These are phyloP conservation scores for Echinarachnius parma DNA, from an alignment of 53 echinoderm and acorn worm species.

Conservation along the genomic window DNA sequence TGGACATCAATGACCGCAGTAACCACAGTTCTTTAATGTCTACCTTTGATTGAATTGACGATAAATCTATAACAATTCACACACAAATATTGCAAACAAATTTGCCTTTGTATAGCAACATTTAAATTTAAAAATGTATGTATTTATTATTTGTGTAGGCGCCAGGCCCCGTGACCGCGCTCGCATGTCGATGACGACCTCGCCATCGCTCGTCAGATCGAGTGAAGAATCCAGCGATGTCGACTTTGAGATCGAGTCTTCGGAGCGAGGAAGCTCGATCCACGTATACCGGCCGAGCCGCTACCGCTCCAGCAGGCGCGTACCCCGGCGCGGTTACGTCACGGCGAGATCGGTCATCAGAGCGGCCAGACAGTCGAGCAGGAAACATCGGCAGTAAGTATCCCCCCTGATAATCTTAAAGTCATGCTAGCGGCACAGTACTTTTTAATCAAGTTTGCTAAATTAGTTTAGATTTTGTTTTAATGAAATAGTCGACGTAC, in stretches of 20 bases:
- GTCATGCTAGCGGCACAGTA: too few species aligned
- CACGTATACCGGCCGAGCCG: conserved; percentile 72
- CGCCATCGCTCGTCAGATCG: conserved; percentile 57
- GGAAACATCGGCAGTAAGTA: conserved; percentile 79
- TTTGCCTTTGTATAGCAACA: too few species aligned
- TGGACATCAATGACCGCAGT: too few species aligned
- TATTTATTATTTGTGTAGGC: background rate
- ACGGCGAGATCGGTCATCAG: conserved; percentile 70
- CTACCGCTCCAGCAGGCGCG: conserved; percentile 67
- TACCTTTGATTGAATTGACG: too few species aligned
- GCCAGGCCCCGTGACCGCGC: conserved; percentile 48
- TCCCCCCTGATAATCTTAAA: too few species aligned
- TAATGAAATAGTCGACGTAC: too few species aligned
- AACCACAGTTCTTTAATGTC: too few species aligned
- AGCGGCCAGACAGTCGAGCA: conserved; percentile 61
- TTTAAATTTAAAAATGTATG: too few species aligned
- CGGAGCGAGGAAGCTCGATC: conserved; percentile 60
- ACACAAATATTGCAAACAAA: too few species aligned
- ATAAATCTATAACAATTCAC: too few species aligned
- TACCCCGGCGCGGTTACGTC: conserved; percentile 74
- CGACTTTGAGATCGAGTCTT: conserved; percentile 61
- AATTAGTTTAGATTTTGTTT: too few species aligned
- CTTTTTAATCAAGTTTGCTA: too few species aligned
- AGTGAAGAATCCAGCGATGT: conserved; percentile 67
- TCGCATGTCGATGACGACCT: conserved; percentile 55